Conservation (phyloP, 2,113 vertebrate species). For the Danio rerio region GRCz12tu NC_133179.1:12292501-12293000, state of each 20-base stretch:
- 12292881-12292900: too few species aligned
- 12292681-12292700: background rate
- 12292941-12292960: too few species aligned
- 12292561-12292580: background rate
- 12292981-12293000: too few species aligned
- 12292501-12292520: constrained; percentile 99
- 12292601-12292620: background rate
- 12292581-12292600: constrained; percentile 1
- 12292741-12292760: background rate
- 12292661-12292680: background rate
- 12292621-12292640: background rate
- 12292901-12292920: too few species aligned
- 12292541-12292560: constrained; percentile 75
- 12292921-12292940: too few species aligned
- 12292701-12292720: background rate
- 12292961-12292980: too few species aligned
- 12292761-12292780: background rate
- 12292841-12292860: background rate
- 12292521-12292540: constrained; percentile 97
- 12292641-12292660: background rate
- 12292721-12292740: background rate
- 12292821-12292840: background rate
- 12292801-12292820: background rate
- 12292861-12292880: too few species aligned
- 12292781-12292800: background rate